Evolutionary conservation across 2,888 invertebrate genomes (phyloP).

Genomic region (Petrolisthes cinctipes): DNA sequence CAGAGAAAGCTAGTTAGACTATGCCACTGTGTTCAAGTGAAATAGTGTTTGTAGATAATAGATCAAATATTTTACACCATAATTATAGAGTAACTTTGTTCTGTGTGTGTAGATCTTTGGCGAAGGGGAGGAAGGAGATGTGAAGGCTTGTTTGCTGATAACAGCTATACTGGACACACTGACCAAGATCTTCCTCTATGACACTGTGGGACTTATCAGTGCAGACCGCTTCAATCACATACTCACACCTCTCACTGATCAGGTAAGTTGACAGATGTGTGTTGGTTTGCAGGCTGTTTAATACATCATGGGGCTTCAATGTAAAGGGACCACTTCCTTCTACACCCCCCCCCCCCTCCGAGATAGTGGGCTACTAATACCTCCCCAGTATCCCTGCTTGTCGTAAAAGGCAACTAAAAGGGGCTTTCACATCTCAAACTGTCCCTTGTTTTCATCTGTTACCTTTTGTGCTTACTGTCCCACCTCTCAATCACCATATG

Average conservation of each 20-base stretch:
- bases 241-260: slow-evolving; percentile 42
- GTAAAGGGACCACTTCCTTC: background rate
- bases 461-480: no score
- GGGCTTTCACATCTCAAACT: no score
- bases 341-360: background rate
- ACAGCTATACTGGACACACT: slow-evolving; percentile 43
- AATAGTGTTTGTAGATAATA: no score
- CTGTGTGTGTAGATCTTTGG: slow-evolving; percentile 47
- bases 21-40: no score
- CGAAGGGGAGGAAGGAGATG: slow-evolving; percentile 29
- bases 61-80: no score
- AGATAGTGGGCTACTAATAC: no score
- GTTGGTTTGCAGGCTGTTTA: background rate
- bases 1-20: no score
- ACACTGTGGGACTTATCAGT: slow-evolving; percentile 49
- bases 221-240: slow-evolving; percentile 47
- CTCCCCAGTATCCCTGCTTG: no score
- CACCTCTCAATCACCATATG: no score
- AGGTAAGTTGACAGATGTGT: slow-evolving; percentile 27
- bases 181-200: slow-evolving; percentile 47
- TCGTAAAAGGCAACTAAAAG: no score
- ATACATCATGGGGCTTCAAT: background rate
- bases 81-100: no score
- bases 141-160: slow-evolving; percentile 29
- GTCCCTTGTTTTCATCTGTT: no score